phyloP scores from a whole-genome alignment of 2,888 invertebrate species.

The Drosophila setosimentum region DNA sequence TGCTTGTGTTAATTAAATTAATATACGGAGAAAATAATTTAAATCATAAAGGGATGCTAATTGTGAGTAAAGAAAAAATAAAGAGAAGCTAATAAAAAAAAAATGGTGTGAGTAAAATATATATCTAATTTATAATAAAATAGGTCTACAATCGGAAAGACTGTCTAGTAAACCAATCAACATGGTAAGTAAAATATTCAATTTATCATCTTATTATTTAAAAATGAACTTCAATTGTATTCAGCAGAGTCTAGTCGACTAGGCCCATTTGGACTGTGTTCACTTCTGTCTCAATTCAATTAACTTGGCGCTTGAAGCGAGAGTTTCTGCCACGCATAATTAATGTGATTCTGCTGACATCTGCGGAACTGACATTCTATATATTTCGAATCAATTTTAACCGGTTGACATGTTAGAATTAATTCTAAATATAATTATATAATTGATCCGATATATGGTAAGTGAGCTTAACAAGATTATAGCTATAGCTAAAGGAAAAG shows the following conservation, averaged over 20 bases:
- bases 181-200: neutral
- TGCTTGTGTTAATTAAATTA: slow-evolving; percentile 3
- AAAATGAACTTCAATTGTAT: neutral
- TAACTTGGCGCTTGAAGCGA: too few relatives aligned
- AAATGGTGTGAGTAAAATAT: slow-evolving; percentile 13
- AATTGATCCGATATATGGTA: slow-evolving; percentile 11
- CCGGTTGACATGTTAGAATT: slow-evolving; percentile 11
- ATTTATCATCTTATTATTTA: neutral
- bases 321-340: slow-evolving; percentile 12
- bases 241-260: neutral
- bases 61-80: neutral
- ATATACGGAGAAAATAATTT: neutral
- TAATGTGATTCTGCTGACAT: slow-evolving; percentile 8
- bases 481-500: neutral
- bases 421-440: slow-evolving; percentile 9
- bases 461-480: slow-evolving; percentile 70
- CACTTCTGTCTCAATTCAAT: slow-evolving; percentile 62
- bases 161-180: neutral
- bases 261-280: slow-evolving; percentile 9
- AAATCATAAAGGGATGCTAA: neutral
- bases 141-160: neutral
- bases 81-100: slow-evolving; percentile 4
- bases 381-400: neutral
- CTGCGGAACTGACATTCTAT: neutral
- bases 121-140: neutral